Evolutionary conservation across 1,140 invertebrate species (phyloP), one percentile per base, ranked within the genome.

Genomic region (Cheumatopsyche charites): DNA sequence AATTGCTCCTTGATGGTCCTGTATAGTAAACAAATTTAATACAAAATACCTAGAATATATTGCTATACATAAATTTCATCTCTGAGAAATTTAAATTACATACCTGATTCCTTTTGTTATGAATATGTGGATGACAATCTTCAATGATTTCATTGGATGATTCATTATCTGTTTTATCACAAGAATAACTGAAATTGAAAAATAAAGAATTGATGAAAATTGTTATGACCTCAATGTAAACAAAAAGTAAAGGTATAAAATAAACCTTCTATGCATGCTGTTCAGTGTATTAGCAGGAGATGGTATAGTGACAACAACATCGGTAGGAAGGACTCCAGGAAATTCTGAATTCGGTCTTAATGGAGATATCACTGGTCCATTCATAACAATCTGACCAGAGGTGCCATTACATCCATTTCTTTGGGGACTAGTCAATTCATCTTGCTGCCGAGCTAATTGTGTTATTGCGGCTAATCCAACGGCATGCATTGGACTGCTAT

Each of bases 401-500:
- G 72, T 52, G 19, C 71, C 70, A 42, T 75, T 75, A 29, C 74
- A 75, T 15, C 74, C 74, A 47, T 76, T 76, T 63, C 73, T 74
- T 23, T 74, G 75, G 13, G 78, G 79, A 70, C 72, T 78, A 23
- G 77, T 74, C n/a, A 75, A 63, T 62, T 75, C 72, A 63, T 75
- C 74, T 43, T 82, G 81, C 19, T 78, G 78, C 1, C 81, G 79
- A 41, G 86, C 87, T 72, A 88, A 80, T 76, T 88, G 86, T 74
- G 88, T 85, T 72, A 89, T 87, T 45, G 87, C 87, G 5, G 87
- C 88, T 73, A 89, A 79, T 11, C 88, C 88, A 71, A 89, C 87
- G 67, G 87, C 86, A 78, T 87, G 86, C 67, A 84, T 78, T 21
- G 83, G 83, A 61, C 82, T 84, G 75, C 81, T 85, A 79, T 86